Percentiles rank a stretch among this genome's conserved stretches.
Conservation (phyloP, 1,140 invertebrate species). For the Acarapis woodi region DNA sequence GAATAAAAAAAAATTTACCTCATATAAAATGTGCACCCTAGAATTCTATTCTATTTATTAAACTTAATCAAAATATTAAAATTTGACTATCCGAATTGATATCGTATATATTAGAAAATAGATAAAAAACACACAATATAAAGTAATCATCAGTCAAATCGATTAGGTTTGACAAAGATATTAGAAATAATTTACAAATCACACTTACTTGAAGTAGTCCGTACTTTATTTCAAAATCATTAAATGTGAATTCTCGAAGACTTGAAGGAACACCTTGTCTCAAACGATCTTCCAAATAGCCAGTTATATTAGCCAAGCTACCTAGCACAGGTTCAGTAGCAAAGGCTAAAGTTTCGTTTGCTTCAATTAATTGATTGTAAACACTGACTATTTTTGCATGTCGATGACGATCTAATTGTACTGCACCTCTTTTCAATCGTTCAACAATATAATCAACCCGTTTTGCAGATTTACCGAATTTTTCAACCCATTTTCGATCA, state of each 20-base stretch:
- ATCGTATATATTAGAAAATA: too few species aligned
- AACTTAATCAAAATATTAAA: too few species aligned
- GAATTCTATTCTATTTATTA: too few species aligned
- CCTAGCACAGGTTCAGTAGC: constrained; percentile 60
- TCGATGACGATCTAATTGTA: constrained; percentile 46
- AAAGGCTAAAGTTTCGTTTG: constrained; percentile 54
- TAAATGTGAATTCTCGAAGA: constrained; percentile 39
- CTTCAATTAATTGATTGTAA: constrained; percentile 22
- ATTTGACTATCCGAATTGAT: too few species aligned
- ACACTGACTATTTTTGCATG: constrained; percentile 54
- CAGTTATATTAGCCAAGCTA: constrained; percentile 57
- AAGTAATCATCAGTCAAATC: too few species aligned
- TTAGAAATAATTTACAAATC: too few species aligned
- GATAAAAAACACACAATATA: too few species aligned
- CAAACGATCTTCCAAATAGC: constrained; percentile 27
- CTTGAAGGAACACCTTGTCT: constrained; percentile 16
- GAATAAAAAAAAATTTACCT: too few species aligned
- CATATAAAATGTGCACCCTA: too few species aligned
- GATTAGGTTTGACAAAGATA: too few species aligned
- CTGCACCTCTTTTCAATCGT: constrained; percentile 45
- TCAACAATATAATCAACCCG: constrained; percentile 70
- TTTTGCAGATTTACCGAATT: constrained; percentile 59
- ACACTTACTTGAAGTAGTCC: constrained; percentile 59
- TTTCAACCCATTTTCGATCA: constrained; percentile 72
- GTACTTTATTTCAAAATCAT: constrained; percentile 74